Percentiles rank a stretch among this genome's conserved stretches.
phyloP scores from a whole-genome alignment of 2,797 vertebrate genomes.

The Graptemys geographica region DNA sequence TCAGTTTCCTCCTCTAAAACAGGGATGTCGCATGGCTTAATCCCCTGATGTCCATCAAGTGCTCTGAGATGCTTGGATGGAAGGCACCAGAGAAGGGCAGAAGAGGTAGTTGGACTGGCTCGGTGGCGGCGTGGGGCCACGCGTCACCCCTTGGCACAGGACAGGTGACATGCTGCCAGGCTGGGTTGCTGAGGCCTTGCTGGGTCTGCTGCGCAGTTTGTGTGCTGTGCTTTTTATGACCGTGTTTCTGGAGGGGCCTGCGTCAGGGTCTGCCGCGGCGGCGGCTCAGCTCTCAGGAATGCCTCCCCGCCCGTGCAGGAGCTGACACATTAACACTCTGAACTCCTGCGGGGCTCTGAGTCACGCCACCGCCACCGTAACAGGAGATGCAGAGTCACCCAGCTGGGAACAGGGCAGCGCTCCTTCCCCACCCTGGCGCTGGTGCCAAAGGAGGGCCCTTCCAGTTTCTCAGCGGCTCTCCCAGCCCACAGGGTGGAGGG shows the following conservation, averaged over 20 bases:
- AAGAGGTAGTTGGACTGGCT: background rate
- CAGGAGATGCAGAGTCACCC: background rate
- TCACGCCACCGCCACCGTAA: rapidly evolving
- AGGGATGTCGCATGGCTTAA: background rate
- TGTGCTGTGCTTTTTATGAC: background rate
- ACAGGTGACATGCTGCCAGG: background rate
- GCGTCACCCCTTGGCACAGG: background rate
- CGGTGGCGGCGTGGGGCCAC: background rate
- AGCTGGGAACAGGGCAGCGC: background rate
- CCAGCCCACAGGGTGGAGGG: background rate
- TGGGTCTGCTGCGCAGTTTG: background rate
- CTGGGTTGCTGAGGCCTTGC: too few relatives aligned
- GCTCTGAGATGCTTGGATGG: too few relatives aligned
- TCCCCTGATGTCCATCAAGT: background rate
- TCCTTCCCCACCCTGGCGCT: background rate
- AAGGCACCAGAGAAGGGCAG: background rate
- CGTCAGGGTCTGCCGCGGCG: background rate
- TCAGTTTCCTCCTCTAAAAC: background rate
- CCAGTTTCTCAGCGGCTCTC: background rate
- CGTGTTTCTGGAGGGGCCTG: background rate
- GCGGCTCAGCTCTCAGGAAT: rapidly evolving
- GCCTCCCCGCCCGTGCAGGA: background rate
- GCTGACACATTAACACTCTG: background rate
- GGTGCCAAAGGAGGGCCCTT: background rate
- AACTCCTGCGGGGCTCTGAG: background rate